A percentile compares a stretch with the other conserved stretches of the same genome.
Conservation (phyloP, 2,888 invertebrate genomes). For the Copidosoma aretas region DNA sequence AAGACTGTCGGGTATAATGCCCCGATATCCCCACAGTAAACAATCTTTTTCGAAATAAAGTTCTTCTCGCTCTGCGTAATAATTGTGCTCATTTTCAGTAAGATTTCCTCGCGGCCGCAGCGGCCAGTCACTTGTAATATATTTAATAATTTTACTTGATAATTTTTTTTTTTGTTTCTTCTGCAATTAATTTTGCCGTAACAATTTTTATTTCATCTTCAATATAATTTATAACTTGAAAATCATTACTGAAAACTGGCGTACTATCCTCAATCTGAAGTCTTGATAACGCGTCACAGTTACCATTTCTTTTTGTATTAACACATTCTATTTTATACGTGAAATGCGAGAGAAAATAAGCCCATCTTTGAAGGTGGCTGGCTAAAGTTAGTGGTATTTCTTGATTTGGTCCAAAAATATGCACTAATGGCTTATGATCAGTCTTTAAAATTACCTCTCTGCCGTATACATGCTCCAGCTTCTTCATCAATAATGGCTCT, state of each 20-base stretch:
- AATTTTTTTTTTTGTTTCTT: too few species aligned
- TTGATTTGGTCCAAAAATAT: conserved; percentile 30
- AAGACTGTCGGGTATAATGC: too few species aligned
- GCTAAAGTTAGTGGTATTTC: conserved; percentile 36
- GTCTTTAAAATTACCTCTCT: conserved; percentile 32
- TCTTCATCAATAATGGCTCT: conserved; percentile 5
- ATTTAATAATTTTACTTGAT: too few species aligned
- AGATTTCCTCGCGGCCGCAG: too few species aligned
- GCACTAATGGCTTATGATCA: conserved; percentile 36
- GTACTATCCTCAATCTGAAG: background rate
- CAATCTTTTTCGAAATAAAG: too few species aligned
- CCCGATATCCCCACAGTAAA: too few species aligned
- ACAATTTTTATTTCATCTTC: too few species aligned
- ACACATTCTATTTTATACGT: conserved; percentile 25
- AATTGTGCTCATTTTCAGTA: too few species aligned
- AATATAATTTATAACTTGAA: background rate
- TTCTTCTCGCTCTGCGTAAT: too few species aligned
- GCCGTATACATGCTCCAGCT: conserved; percentile 14
- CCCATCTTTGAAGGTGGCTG: conserved; percentile 36
- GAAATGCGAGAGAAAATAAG: conserved; percentile 25
- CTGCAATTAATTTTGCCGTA: too few species aligned
- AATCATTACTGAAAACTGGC: background rate
- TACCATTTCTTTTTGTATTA: background rate
- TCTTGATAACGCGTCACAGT: background rate
- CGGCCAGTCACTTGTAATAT: too few species aligned